Percentiles rank a stretch among this genome's conserved stretches.
Evolutionary conservation across 2,888 invertebrate genomes (phyloP).

Genomic region (Achlya flavicornis): DNA sequence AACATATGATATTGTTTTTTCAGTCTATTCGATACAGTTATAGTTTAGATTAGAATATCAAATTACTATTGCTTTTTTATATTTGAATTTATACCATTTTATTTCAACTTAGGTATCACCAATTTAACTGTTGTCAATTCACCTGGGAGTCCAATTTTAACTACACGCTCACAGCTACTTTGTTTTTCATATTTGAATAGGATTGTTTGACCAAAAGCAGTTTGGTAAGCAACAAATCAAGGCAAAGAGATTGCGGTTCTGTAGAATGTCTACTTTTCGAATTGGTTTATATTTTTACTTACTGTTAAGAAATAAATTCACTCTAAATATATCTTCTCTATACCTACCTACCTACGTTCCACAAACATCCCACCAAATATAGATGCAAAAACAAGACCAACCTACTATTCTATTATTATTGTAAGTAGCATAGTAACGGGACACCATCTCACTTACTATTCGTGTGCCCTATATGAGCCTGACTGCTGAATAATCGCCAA

Average conservation of each 20-base stretch:
- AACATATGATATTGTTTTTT: background rate
- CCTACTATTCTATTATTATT: background rate
- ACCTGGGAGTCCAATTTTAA: too few relatives aligned
- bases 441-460: constrained; percentile 22
- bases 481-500: constrained; percentile 22
- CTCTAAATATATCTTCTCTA: too few relatives aligned
- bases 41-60: background rate
- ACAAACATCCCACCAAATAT: background rate
- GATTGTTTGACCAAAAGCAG: too few relatives aligned
- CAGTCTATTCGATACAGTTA: background rate
- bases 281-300: too few relatives aligned
- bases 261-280: too few relatives aligned
- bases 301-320: too few relatives aligned
- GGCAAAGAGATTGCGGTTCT: too few relatives aligned
- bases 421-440: background rate
- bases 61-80: background rate
- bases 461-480: constrained; percentile 26
- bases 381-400: background rate
- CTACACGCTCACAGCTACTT: too few relatives aligned
- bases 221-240: too few relatives aligned
- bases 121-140: too few relatives aligned
- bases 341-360: background rate
- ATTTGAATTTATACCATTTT: background rate
- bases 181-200: too few relatives aligned
- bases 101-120: background rate